phyloP scores from a whole-genome alignment of 2,113 vertebrate genomes.

The Albula goreensis region DNA sequence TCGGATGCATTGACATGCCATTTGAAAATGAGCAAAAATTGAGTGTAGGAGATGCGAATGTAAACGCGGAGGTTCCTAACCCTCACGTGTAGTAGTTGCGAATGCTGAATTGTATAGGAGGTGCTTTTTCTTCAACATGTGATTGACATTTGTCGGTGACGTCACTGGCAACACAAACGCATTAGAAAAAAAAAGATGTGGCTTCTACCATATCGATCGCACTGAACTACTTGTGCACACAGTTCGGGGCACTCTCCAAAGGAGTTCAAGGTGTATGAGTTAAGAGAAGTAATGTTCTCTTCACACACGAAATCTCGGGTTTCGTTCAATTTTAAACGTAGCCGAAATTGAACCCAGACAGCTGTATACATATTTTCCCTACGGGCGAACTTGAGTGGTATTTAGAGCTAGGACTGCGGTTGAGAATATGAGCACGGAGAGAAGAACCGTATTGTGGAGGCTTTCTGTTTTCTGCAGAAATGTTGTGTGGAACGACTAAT shows the following conservation, averaged over 20 bases:
- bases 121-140: slow-evolving; percentile 24
- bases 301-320: background rate
- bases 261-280: background rate
- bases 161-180: slow-evolving; percentile 45
- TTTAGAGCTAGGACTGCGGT: slow-evolving; percentile 32
- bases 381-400: slow-evolving; percentile 13
- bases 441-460: slow-evolving; percentile 60
- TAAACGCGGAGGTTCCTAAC: background rate
- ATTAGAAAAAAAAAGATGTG: slow-evolving; percentile 17
- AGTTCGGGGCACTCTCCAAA: background rate
- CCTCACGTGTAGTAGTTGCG: background rate
- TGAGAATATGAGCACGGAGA: slow-evolving; percentile 65
- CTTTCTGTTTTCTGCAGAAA: slow-evolving; percentile 52
- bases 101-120: background rate
- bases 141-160: slow-evolving; percentile 39
- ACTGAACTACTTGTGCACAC: background rate
- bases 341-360: slow-evolving; percentile 2
- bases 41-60: background rate
- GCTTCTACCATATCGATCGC: slow-evolving; percentile 11
- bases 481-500: slow-evolving; percentile 70
- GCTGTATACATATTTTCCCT: slow-evolving; percentile 1
- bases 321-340: background rate
- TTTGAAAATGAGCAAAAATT: background rate
- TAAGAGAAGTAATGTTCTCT: background rate
- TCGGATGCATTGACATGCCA: background rate